A percentile compares a stretch with the other conserved stretches of the same genome.
phyloP scores from a whole-genome alignment of 1,140 invertebrate genomes.

The Oryctes rhinoceros region DNA sequence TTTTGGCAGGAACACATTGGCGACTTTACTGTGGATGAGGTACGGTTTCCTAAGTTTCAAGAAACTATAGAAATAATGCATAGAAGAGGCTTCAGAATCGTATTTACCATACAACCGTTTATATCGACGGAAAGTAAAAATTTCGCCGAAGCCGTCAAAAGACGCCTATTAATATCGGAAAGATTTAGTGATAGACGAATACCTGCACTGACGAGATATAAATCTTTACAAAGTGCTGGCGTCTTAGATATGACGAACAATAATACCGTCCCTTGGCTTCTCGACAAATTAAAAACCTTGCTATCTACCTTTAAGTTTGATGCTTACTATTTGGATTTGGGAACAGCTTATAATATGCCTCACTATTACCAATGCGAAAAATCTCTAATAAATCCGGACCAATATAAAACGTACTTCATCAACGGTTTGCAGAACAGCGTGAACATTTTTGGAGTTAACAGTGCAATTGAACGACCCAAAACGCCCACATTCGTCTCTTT shows the following conservation, averaged over 20 bases:
- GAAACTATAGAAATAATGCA: conserved; percentile 83
- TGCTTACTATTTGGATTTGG: conserved; percentile 90
- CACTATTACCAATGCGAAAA: conserved; percentile 82
- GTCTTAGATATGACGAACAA: conserved; percentile 87
- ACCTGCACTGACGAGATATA: conserved; percentile 79
- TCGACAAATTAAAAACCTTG: conserved; percentile 75
- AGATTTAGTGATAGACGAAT: conserved; percentile 75
- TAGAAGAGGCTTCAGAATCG: conserved; percentile 83
- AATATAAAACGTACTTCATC: conserved; percentile 79
- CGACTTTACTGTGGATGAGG: conserved; percentile 77
- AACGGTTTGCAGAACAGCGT: conserved; percentile 71
- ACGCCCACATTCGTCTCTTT: conserved; percentile 87
- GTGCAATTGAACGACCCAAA: conserved; percentile 81
- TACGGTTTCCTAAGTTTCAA: conserved; percentile 77
- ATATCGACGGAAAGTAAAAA: conserved; percentile 85
- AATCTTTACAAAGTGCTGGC: conserved; percentile 77
- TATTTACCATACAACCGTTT: conserved; percentile 85
- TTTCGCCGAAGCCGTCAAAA: conserved; percentile 79
- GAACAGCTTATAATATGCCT: conserved; percentile 87
- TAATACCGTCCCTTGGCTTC: conserved; percentile 80
- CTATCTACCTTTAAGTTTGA: conserved; percentile 81
- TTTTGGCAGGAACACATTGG: conserved; percentile 85
- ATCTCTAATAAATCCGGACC: conserved; percentile 78
- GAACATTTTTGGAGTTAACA: conserved; percentile 82
- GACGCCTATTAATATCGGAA: conserved; percentile 75